Evolutionary conservation across 2,888 invertebrate genomes (phyloP).

Genomic region (Phania funesta): DNA sequence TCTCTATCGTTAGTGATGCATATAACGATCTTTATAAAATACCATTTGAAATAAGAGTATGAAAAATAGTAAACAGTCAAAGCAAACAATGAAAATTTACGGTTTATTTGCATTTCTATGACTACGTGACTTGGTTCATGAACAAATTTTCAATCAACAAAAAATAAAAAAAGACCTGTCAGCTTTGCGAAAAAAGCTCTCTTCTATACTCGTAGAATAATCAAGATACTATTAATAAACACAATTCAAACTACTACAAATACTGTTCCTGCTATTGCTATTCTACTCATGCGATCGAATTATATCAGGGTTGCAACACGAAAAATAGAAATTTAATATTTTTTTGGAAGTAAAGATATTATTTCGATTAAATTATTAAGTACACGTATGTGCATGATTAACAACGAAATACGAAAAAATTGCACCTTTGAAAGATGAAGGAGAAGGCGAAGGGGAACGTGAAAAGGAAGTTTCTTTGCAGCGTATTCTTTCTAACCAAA

Average conservation of each 20-base stretch:
- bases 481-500: too few species aligned
- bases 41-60: background rate
- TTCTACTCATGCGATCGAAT: background rate
- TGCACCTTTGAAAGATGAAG: too few species aligned
- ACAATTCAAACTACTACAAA: background rate
- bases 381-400: too few species aligned
- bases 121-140: conserved; percentile 69
- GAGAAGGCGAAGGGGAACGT: too few species aligned
- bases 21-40: background rate
- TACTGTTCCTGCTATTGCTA: background rate
- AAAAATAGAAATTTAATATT: too few species aligned
- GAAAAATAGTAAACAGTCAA: background rate
- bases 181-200: background rate
- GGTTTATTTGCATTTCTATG: conserved; percentile 51
- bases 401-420: too few species aligned
- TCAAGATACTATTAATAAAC: background rate
- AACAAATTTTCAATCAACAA: conserved; percentile 26
- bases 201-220: background rate
- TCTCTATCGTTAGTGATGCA: too few species aligned
- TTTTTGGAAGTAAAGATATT: too few species aligned
- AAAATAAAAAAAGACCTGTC: conserved; percentile 1
- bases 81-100: conserved; percentile 13
- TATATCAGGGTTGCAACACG: too few species aligned
- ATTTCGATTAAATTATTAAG: too few species aligned
- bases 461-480: too few species aligned